phyloP scores from a whole-genome alignment of 2,113 vertebrate genomes.

The Brachyhypopomus gauderio region DNA sequence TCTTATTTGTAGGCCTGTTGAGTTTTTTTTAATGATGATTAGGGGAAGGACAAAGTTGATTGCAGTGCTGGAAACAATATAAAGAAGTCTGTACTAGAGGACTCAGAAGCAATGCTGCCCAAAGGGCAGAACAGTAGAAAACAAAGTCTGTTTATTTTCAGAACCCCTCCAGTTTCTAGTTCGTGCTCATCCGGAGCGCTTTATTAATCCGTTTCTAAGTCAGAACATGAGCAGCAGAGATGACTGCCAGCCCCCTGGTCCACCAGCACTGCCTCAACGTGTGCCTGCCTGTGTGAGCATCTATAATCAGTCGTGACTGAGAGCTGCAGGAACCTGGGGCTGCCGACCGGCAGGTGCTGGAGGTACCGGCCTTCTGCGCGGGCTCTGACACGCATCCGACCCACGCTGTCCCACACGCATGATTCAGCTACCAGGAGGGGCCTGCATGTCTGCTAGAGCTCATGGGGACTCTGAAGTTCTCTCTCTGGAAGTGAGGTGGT shows the following conservation, averaged over 20 bases:
- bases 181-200: too few species aligned
- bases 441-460: background rate
- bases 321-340: background rate
- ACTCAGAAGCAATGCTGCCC: too few species aligned
- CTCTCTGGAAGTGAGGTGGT: background rate
- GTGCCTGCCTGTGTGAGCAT: background rate
- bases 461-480: background rate
- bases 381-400: background rate
- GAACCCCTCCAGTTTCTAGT: too few species aligned
- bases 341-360: background rate
- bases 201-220: too few species aligned
- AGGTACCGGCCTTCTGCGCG: conserved; percentile 15
- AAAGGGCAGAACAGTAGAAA: too few species aligned
- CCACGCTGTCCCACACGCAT: background rate
- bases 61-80: too few species aligned
- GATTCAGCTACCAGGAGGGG: background rate
- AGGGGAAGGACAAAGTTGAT: too few species aligned
- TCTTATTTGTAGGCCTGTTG: too few species aligned
- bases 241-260: background rate
- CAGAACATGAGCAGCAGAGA: too few species aligned
- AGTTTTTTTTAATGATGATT: too few species aligned
- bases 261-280: background rate
- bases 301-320: background rate
- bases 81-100: too few species aligned
- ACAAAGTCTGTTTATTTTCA: too few species aligned